Evolutionary conservation across 2,797 vertebrate species (phyloP).

Genomic region (Chaunax sp.): DNA sequence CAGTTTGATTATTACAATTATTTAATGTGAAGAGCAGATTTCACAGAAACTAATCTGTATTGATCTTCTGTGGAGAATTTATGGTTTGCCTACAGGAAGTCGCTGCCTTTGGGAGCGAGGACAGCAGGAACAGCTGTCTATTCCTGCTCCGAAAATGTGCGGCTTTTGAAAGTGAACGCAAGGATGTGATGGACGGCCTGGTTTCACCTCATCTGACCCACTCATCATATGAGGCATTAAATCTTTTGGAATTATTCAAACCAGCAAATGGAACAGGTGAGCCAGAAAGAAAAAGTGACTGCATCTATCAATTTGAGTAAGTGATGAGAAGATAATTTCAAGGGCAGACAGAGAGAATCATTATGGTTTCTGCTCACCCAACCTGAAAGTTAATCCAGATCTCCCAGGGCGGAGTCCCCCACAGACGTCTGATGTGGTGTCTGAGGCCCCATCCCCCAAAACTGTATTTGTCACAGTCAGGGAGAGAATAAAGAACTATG

Average conservation of each 20-base stretch:
- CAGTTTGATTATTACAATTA: constrained; percentile 76
- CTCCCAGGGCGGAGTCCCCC: constrained; percentile 57
- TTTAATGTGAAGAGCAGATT: constrained; percentile 75
- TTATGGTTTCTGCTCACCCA: constrained; percentile 77
- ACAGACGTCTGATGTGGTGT: constrained; percentile 47
- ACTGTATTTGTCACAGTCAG: constrained; percentile 54
- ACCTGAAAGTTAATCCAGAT: constrained; percentile 81
- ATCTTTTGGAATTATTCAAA: constrained; percentile 58
- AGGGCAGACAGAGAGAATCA: constrained; percentile 78
- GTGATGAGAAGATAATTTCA: constrained; percentile 78
- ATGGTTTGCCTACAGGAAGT: constrained; percentile 46
- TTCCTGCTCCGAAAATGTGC: constrained; percentile 9
- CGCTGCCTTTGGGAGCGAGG: constrained; percentile 31
- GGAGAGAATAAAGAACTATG: constrained; percentile 63
- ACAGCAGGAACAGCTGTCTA: constrained; percentile 13
- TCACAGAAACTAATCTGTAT: constrained; percentile 70
- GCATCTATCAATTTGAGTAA: constrained; percentile 75
- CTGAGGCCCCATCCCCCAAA: constrained; percentile 34
- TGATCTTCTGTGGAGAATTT: constrained; percentile 64
- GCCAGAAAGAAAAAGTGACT: constrained; percentile 48
- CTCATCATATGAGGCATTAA: constrained; percentile 29
- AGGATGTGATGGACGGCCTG: constrained; percentile 22
- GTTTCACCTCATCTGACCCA: constrained; percentile 33
- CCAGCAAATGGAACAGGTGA: constrained; percentile 57
- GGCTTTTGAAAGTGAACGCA: constrained; percentile 19